phyloP scores from a whole-genome alignment of 2,797 vertebrate species.

The Champsocephalus esox region DNA sequence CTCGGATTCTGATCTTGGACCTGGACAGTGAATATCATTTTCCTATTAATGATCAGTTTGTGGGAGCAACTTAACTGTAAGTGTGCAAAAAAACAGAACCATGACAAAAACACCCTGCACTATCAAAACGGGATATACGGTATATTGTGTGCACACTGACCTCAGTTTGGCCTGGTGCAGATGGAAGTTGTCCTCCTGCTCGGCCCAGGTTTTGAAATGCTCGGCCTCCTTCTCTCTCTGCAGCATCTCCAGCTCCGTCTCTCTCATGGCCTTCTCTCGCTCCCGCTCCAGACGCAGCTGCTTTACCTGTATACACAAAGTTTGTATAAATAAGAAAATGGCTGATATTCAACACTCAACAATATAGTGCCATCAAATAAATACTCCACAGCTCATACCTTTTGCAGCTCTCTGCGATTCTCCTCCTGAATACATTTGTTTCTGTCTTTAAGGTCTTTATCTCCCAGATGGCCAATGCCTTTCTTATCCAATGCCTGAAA shows the following conservation, averaged over 20 bases:
- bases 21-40: slow-evolving; percentile 68
- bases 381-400: slow-evolving; percentile 80
- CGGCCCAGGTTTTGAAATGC: slow-evolving; percentile 99
- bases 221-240: slow-evolving; percentile 98
- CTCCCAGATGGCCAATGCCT: slow-evolving; percentile 94
- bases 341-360: background rate
- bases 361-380: background rate
- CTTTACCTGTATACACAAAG: slow-evolving; percentile 88
- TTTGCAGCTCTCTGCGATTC: slow-evolving; percentile 97
- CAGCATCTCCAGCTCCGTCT: slow-evolving; percentile 97
- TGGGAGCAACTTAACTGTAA: background rate
- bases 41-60: background rate
- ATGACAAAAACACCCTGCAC: background rate
- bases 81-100: background rate
- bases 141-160: slow-evolving; percentile 61
- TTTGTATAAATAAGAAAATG: background rate
- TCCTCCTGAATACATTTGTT: slow-evolving; percentile 98
- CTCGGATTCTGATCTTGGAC: slow-evolving; percentile 97
- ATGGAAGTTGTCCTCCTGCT: slow-evolving; percentile 98
- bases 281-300: slow-evolving; percentile 96
- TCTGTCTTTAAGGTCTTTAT: slow-evolving; percentile 96
- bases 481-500: slow-evolving; percentile 93
- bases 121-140: background rate
- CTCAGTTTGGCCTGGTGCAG: slow-evolving; percentile 97
- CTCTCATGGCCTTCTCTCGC: slow-evolving; percentile 96